Base-by-base conservation (phyloP, 2,113 vertebrate genomes). In the Brevimyrus niger region DNA sequence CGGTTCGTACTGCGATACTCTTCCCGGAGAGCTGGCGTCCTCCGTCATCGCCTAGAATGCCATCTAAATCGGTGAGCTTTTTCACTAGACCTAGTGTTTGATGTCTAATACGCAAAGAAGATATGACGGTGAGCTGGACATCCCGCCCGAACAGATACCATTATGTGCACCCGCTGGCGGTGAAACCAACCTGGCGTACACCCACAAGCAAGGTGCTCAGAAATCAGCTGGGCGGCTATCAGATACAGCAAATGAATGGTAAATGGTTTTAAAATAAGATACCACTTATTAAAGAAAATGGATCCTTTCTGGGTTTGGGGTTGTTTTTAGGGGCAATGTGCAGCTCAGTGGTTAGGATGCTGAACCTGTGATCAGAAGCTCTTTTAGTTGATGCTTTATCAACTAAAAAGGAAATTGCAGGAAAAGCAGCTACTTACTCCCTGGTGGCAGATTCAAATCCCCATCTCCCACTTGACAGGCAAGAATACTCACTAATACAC, bases 241-340 rank as follows among this genome's bases (percentile, higher is more conserved):
- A 88, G 27, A 94, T 96, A 27, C 89, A 92, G n/a, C 4, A 95
- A 83, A 94, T 95, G 95, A 93, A 95, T 13, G 94, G 95, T 95
- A 82, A 89, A 87, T 15, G 3, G 15, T 53, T 87, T 11, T n/a
- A 6, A 51, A 48, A 85, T 48, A 8, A n/a, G n/a, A 9, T 23
- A 11, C 21, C 42, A 31, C 35, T 55, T 17, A 27, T n/a, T n/a
- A 42, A 42, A 46, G 13, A 31, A 38, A 27, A 65, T 27, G 2
- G 58, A 19, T 76, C 27, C 5, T 42, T 38, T 80, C 35, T 80
- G 15, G 31, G 35, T 11, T 38, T 55, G n/a, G 27, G 27, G 1
- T 51, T 31, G 19, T 31, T 87, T 42, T 3, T 87, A 85, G 23
- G 1, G 31, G 69, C 27, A 38, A 19, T 11, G 61, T 65, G 61